These are phyloP conservation scores for Limenitis camilla DNA, from an alignment of 2,888 invertebrate genomes.

Conservation along the genomic window DNA sequence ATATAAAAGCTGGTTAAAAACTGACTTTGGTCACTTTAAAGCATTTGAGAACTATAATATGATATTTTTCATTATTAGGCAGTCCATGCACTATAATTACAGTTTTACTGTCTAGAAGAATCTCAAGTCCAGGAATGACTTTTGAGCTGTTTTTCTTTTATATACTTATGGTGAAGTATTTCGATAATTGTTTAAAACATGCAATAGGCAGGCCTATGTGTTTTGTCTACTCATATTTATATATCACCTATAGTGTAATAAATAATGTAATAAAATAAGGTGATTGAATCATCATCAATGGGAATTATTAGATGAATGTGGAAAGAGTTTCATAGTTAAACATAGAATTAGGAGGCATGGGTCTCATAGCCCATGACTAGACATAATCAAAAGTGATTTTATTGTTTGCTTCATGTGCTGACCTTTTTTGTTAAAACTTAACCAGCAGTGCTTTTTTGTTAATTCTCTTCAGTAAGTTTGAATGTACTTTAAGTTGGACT, in stretches of 20 bases:
- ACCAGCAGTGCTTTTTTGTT: constrained; percentile 66
- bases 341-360: constrained; percentile 35
- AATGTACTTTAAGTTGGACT: constrained; percentile 59
- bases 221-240: no score
- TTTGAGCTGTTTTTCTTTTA: not conserved
- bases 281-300: constrained; percentile 41
- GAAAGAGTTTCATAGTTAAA: constrained; percentile 29
- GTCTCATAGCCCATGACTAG: constrained; percentile 21
- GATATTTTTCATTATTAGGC: no score
- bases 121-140: constrained; percentile 10
- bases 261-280: constrained; percentile 36
- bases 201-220: constrained; percentile 14
- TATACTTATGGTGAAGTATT: constrained; percentile 3
- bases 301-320: constrained; percentile 25
- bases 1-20: no score
- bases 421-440: constrained; percentile 49
- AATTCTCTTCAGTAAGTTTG: constrained; percentile 53
- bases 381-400: constrained; percentile 37
- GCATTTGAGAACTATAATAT: no score
- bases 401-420: constrained; percentile 55
- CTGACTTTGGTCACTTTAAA: no score
- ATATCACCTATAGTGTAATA: no score
- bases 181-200: constrained; percentile 2
- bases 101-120: no score
- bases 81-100: no score